Conservation (phyloP, 2,113 vertebrate species). For the Craseonycteris thonglongyai region DNA sequence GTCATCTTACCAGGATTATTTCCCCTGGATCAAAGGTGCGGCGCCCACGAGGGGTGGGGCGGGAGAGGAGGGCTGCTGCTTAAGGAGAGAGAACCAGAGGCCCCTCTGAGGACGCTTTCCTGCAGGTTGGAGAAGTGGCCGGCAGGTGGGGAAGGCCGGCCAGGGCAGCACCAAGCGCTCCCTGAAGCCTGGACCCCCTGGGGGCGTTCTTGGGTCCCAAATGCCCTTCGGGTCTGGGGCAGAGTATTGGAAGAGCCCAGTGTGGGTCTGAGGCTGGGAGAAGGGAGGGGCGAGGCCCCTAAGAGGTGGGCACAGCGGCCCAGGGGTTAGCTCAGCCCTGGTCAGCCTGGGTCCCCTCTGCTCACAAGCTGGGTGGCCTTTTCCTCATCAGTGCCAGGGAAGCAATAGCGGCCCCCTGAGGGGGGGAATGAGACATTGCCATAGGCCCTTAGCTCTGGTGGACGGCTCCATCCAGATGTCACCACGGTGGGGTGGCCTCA, state of each 20-base stretch:
- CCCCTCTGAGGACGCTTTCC: background rate
- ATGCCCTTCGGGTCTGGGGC: background rate
- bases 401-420: rapidly evolving
- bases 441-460: background rate
- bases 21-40: background rate
- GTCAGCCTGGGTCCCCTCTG: background rate
- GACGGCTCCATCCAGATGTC: rapidly evolving
- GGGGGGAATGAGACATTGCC: rapidly evolving
- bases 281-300: background rate
- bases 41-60: background rate
- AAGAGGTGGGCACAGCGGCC: rapidly evolving
- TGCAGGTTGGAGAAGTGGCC: background rate
- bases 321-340: rapidly evolving
- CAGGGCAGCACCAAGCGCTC: rapidly evolving
- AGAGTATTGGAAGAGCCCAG: background rate
- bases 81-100: background rate
- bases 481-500: rapidly evolving
- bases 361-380: rapidly evolving
- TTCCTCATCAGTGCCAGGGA: rapidly evolving
- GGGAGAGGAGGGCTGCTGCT: background rate
- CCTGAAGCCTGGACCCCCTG: background rate
- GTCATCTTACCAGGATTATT: background rate
- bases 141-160: background rate
- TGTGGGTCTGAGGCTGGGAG: background rate
- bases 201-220: background rate